These are phyloP conservation scores for Flexamia atlantica DNA, from an alignment of 2,888 invertebrate genomes.

Conservation along the genomic window DNA sequence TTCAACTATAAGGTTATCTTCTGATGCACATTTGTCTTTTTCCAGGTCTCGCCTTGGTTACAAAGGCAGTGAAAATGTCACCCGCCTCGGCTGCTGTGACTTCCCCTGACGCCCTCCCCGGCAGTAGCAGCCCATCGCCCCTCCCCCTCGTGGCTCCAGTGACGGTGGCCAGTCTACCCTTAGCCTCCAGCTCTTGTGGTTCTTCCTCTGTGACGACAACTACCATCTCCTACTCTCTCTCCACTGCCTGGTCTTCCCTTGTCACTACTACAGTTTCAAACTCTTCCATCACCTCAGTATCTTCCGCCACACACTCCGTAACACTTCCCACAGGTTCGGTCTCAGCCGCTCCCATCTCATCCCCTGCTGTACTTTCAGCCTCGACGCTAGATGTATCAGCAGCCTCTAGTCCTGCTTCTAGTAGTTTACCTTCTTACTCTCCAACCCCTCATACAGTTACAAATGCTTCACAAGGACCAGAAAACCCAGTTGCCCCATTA, in stretches of 20 bases:
- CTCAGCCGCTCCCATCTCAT: not conserved
- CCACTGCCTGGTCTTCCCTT: not conserved
- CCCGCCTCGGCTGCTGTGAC: not conserved
- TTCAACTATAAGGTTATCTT: too few species aligned
- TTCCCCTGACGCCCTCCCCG: not conserved
- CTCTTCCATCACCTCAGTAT: not conserved
- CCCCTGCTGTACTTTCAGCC: not conserved
- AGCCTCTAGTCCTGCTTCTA: not conserved
- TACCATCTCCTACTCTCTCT: not conserved
- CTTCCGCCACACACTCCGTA: not conserved
- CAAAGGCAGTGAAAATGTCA: not conserved
- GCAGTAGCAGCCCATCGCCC: not conserved
- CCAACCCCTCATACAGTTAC: not conserved
- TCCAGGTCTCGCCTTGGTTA: not conserved
- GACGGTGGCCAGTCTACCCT: not conserved
- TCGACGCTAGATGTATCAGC: not conserved
- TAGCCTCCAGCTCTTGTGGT: not conserved
- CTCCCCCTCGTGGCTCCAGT: not conserved
- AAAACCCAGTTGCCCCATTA: not conserved
- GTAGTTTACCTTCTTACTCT: not conserved
- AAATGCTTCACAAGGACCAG: not conserved
- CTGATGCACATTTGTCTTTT: too few species aligned
- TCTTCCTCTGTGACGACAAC: not conserved
- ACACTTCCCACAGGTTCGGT: not conserved
- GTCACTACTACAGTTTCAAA: not conserved